Conservation (phyloP, 2,113 vertebrate species). For the Calidris pygmaea region DNA sequence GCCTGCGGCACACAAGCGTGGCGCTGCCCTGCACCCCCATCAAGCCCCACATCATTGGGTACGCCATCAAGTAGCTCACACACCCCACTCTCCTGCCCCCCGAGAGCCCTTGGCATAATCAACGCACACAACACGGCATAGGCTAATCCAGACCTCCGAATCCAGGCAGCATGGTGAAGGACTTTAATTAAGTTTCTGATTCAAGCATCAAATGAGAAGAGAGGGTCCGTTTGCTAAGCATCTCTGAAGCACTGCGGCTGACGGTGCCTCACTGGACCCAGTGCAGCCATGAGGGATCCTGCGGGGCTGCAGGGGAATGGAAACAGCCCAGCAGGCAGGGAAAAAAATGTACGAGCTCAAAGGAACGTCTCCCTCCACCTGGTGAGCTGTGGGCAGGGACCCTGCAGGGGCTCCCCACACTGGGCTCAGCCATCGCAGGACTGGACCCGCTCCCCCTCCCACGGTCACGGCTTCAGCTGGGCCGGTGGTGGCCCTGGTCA, state of each 20-base stretch:
- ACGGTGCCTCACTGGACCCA: rapidly evolving
- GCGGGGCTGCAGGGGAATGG: not conserved
- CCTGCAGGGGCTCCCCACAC: not conserved
- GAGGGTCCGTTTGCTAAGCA: rapidly evolving
- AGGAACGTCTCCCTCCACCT: not conserved
- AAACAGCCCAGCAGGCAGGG: not conserved
- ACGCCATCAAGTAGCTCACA: constrained; percentile 79
- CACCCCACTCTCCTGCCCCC: rapidly evolving
- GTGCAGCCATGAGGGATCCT: not conserved
- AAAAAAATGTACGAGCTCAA: not conserved
- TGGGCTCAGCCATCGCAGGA: rapidly evolving
- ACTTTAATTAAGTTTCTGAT: not conserved
- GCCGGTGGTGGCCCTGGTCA: not conserved
- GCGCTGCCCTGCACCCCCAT: constrained; percentile 56
- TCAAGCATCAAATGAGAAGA: not conserved
- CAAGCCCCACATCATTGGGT: constrained; percentile 79
- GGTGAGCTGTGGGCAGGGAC: not conserved
- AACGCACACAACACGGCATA: rapidly evolving
- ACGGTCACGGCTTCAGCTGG: too few species aligned
- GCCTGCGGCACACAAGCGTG: constrained; percentile 69
- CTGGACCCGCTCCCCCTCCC: not conserved
- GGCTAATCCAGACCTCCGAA: rapidly evolving
- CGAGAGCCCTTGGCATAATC: not conserved
- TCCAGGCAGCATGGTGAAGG: rapidly evolving
- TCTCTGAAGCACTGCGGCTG: not conserved